These are phyloP conservation scores for Stramonita haemastoma DNA, from an alignment of 2,888 invertebrate species.

Conservation along the genomic window DNA sequence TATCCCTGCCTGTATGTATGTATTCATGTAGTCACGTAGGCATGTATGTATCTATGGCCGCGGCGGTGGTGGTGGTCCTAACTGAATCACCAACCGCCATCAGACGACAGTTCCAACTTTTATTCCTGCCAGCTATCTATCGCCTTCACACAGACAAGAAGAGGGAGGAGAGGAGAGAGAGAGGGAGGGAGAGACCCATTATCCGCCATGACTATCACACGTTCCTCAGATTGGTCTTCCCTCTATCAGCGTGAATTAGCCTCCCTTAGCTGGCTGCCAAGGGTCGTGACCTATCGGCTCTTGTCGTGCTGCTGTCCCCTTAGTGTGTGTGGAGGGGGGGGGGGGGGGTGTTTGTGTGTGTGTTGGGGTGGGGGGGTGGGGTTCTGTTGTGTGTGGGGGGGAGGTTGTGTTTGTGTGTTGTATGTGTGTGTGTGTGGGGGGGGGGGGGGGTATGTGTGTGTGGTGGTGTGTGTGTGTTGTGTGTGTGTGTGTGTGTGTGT, in stretches of 20 bases:
- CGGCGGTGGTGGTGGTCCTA: no score
- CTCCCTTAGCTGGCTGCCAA: background rate
- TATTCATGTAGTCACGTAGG: background rate
- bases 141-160: background rate
- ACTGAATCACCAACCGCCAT: no score
- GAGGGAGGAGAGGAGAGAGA: slow-evolving; percentile 16
- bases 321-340: background rate
- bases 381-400: no score
- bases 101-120: no score
- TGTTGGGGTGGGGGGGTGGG: no score
- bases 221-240: slow-evolving; percentile 21
- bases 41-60: background rate
- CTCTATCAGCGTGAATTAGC: slow-evolving; percentile 25
- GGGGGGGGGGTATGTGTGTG: no score
- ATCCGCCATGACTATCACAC: slow-evolving; percentile 7
- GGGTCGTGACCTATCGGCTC: slow-evolving; percentile 26
- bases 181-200: slow-evolving; percentile 17
- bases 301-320: background rate
- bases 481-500: no score
- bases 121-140: no score
- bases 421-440: no score
- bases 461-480: no score
- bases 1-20: background rate
- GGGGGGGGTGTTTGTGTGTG: background rate
- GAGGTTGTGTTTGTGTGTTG: no score